Base-by-base conservation (phyloP, 2,113 vertebrate genomes). In the Gopherus flavomarginatus region DNA sequence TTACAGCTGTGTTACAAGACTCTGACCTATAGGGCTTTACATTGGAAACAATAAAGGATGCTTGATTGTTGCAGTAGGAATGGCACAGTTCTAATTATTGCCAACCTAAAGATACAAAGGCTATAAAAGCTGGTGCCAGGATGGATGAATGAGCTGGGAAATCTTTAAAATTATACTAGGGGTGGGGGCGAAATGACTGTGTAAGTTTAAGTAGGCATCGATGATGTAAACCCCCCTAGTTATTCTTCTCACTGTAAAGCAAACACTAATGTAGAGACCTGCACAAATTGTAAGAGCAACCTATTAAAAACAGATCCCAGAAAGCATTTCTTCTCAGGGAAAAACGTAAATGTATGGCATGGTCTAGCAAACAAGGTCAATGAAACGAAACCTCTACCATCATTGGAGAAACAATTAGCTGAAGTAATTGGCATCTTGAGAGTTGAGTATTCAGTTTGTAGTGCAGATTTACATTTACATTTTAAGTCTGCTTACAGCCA, bases 171-270 rank as follows among this genome's bases (percentile, higher is more conserved):
- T 47, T 88, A 83, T 85, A 62, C 29, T 44, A 92, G 94, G 4
- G 94, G 56, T 82, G 86, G 19, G 4, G 17, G 11, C 47, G 47
- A 52, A 79, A 57, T 35, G 17, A 42, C 47, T 79, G 24, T 29
- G 10, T 17, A 31, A 49, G 16, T 79, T 86, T 92, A 80, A 0
- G 4, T 50, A 77, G 69, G 62, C n/a, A n/a, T 27, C 24, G 42
- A 44, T 92, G 59, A 65, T 94, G 52, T 89, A 91, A 90, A 94
- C 2, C 24, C 24, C 53, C 35, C 31, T 91, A 78, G 85, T 13
- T 96, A 85, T 92, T 93, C 65, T 82, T 96, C 93, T 93, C 17
- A 53, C 50, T 90, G 31, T 96, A 92, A 96, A 95, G 94, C 75
- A 94, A 91, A 91, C 49, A 88, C 0, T 8, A 93, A 84, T 90